phyloP scores from a whole-genome alignment of 1,140 invertebrate species.

The Lepidurus arcticus region DNA sequence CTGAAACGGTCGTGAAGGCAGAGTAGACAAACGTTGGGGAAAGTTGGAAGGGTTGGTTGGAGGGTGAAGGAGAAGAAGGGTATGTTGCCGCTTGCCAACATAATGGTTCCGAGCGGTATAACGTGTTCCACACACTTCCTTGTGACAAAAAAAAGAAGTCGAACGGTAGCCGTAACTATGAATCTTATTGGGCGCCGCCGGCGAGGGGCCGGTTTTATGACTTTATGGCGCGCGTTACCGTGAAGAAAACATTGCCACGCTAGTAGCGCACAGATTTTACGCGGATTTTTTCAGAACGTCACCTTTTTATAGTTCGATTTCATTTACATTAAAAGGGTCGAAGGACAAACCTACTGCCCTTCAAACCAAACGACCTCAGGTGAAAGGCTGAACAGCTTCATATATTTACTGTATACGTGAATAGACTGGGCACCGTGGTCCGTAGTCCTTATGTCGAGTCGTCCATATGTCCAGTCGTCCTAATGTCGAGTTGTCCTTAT shows the following conservation, averaged over 20 bases:
- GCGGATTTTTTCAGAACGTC: background rate
- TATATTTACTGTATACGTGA: no score
- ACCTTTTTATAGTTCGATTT: background rate
- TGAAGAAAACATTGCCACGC: background rate
- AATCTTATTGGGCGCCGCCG: constrained; percentile 17
- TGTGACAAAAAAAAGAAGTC: constrained; percentile 4
- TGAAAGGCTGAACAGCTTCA: background rate
- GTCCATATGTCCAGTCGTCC: no score
- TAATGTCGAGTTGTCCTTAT: no score
- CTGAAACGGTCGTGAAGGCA: background rate
- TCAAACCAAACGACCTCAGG: background rate
- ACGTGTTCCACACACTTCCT: constrained; percentile 15
- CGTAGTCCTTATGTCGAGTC: no score
- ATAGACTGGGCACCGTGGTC: no score
- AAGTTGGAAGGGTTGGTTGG: background rate
- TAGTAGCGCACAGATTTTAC: background rate
- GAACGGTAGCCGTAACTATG: background rate
- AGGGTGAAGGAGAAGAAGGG: background rate
- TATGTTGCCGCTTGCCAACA: background rate
- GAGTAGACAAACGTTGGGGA: background rate
- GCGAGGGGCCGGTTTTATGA: background rate
- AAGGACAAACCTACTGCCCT: background rate
- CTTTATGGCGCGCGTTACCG: background rate
- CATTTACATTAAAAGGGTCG: background rate
- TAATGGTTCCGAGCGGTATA: background rate